Evolutionary conservation across 2,113 vertebrate species (phyloP).

Genomic region (Abramis brama): DNA sequence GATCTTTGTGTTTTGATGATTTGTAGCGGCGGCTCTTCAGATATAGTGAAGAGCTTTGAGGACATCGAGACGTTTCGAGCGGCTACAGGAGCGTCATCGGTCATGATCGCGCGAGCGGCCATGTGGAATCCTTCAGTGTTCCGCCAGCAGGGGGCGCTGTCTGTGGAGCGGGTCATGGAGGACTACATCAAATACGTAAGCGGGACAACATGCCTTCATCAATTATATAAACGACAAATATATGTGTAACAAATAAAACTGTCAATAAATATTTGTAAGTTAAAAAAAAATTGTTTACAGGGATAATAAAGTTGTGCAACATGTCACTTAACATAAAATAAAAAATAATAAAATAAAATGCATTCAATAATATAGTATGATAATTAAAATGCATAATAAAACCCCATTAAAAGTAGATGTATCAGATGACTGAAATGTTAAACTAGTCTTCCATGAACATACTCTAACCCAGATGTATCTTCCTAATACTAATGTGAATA

Average conservation of each 20-base stretch:
- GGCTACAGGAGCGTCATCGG: constrained; percentile 83
- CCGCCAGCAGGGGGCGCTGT: constrained; percentile 78
- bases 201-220: not conserved
- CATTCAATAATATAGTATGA: not conserved
- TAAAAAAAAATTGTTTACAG: not conserved
- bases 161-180: constrained; percentile 87
- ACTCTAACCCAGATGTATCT: not conserved
- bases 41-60: constrained; percentile 82
- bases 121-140: constrained; percentile 99
- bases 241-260: too few relatives aligned
- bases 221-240: too few relatives aligned
- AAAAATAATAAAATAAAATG: not conserved
- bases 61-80: constrained; percentile 85
- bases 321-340: not conserved
- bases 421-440: not conserved
- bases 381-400: not conserved
- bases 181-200: constrained; percentile 92
- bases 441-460: not conserved
- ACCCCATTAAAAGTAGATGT: not conserved
- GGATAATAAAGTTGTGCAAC: not conserved
- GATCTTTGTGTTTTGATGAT: not conserved
- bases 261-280: too few relatives aligned
- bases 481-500: not conserved
- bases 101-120: constrained; percentile 93
- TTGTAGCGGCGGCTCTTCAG: constrained; percentile 90